Conservation (phyloP, 2,888 invertebrate genomes). For the Caenorhabditis imperialis region DNA sequence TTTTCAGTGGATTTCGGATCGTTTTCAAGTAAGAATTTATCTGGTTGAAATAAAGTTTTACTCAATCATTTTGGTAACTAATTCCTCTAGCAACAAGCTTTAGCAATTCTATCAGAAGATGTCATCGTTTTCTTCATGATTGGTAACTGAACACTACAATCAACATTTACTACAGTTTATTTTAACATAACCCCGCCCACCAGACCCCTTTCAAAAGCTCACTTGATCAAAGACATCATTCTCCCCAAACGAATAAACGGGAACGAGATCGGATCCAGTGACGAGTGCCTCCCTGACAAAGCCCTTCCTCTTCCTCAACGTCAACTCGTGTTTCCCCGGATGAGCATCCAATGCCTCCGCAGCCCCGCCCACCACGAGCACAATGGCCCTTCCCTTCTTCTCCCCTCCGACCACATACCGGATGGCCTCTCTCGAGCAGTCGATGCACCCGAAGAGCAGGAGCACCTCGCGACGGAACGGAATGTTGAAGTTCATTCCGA, state of each 20-base stretch:
- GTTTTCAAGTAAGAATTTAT: no score
- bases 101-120: no score
- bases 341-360: slow-evolving; percentile 88
- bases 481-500: slow-evolving; percentile 31
- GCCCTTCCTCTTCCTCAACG: slow-evolving; percentile 31
- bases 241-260: slow-evolving; percentile 79
- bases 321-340: slow-evolving; percentile 80
- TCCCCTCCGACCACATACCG: slow-evolving; percentile 47
- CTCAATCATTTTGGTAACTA: no score
- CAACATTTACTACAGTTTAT: no score
- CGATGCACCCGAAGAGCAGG: slow-evolving; percentile 77
- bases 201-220: no score
- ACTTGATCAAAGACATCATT: slow-evolving; percentile 76
- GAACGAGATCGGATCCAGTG: slow-evolving; percentile 78
- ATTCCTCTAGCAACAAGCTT: no score
- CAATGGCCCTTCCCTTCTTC: slow-evolving; percentile 37
- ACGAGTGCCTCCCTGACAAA: slow-evolving; percentile 30
- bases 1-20: no score
- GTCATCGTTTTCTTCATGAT: no score
- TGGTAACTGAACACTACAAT: no score
- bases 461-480: slow-evolving; percentile 70
- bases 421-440: slow-evolving; percentile 51
- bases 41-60: no score
- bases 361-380: slow-evolving; percentile 83
- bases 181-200: no score